Evolutionary conservation across 2,797 vertebrate genomes (phyloP).

Genomic region (Etheostoma nigrum): DNA sequence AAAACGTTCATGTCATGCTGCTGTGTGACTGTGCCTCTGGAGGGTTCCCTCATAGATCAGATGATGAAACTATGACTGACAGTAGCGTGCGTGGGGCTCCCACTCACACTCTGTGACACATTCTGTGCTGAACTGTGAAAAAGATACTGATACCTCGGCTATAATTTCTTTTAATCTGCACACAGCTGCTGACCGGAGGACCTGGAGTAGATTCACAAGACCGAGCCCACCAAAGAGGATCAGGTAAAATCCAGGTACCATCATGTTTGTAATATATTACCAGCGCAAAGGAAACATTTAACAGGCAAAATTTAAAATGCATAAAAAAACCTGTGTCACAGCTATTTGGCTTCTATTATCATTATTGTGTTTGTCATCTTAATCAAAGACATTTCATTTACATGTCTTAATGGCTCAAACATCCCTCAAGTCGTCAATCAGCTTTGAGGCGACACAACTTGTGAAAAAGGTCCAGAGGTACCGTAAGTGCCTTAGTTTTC

Average conservation of each 20-base stretch:
- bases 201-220: constrained; percentile 12
- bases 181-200: constrained; percentile 50
- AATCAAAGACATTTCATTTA: constrained; percentile 51
- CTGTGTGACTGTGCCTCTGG: constrained; percentile 74
- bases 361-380: constrained; percentile 44
- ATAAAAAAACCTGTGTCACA: not conserved
- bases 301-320: not conserved
- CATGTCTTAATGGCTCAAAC: constrained; percentile 39
- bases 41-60: constrained; percentile 83
- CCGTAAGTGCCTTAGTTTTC: too few species aligned
- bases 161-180: constrained; percentile 71
- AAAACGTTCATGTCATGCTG: constrained; percentile 82
- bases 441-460: constrained; percentile 36
- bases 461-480: too few species aligned
- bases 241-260: constrained; percentile 53
- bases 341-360: constrained; percentile 16
- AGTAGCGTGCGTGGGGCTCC: constrained; percentile 56
- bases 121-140: constrained; percentile 65
- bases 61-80: constrained; percentile 77
- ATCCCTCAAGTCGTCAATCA: constrained; percentile 57
- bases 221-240: constrained; percentile 9
- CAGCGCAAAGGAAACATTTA: not conserved
- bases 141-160: constrained; percentile 52
- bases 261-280: not conserved
- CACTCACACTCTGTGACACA: constrained; percentile 53